A percentile compares a stretch with the other conserved stretches of the same genome.
Evolutionary conservation across 2,888 invertebrate genomes (phyloP).

Genomic region (Oscheius sp.): DNA sequence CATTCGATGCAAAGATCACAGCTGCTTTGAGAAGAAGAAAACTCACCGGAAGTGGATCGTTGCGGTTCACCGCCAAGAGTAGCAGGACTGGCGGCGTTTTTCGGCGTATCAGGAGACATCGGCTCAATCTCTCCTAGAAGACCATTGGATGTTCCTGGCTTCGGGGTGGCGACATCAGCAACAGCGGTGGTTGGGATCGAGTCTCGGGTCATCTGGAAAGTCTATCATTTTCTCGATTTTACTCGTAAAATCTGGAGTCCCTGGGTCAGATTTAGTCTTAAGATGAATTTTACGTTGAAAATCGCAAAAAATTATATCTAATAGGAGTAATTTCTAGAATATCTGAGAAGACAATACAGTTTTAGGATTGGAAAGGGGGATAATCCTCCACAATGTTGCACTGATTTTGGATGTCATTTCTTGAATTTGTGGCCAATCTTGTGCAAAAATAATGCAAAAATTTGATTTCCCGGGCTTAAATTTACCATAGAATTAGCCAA

Average conservation of each 20-base stretch:
- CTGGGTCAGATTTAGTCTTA: neutral
- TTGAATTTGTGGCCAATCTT: too few species aligned
- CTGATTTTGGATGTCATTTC: too few species aligned
- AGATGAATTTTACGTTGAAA: too few species aligned
- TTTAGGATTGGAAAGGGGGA: too few species aligned
- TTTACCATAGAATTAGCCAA: too few species aligned
- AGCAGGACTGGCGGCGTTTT: neutral
- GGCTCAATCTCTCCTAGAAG: constrained; percentile 24
- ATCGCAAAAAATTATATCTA: too few species aligned
- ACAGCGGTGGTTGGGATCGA: neutral
- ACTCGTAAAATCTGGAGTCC: neutral
- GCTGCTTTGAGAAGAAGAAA: neutral
- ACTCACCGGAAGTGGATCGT: neutral
- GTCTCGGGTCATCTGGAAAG: neutral
- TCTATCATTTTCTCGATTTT: neutral
- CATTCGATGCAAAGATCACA: neutral
- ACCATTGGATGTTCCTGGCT: neutral
- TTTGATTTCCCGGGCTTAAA: too few species aligned
- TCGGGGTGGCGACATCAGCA: neutral
- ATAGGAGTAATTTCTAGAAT: too few species aligned
- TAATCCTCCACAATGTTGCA: too few species aligned
- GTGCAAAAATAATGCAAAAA: too few species aligned
- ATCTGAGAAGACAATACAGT: too few species aligned
- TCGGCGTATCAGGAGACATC: constrained; percentile 14
- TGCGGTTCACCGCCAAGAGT: constrained; percentile 6